Evolutionary conservation across 2,888 invertebrate genomes (phyloP).

Genomic region (Latrodectus hesperus): DNA sequence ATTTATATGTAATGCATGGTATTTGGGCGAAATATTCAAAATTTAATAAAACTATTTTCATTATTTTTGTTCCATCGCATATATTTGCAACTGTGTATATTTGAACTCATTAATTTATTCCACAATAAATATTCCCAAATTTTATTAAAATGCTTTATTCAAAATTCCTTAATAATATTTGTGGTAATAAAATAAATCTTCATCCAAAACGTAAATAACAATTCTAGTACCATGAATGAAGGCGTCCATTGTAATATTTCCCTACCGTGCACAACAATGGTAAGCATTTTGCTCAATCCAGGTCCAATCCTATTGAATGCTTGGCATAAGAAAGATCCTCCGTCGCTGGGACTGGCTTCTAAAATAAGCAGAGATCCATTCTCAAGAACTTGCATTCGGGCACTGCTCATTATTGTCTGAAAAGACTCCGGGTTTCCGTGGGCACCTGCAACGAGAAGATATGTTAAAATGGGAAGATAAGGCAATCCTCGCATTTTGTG

Average conservation of each 20-base stretch:
- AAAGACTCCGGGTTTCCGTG: conserved; percentile 66
- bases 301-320: conserved; percentile 71
- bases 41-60: no score
- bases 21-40: no score
- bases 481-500: background rate
- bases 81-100: no score
- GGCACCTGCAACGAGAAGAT: conserved; percentile 36
- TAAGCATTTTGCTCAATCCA: conserved; percentile 71
- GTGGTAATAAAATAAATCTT: no score
- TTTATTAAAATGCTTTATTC: no score
- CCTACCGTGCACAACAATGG: conserved; percentile 72
- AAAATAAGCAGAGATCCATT: conserved; percentile 93
- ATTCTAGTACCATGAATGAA: no score
- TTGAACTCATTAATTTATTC: no score
- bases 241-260: background rate
- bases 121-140: no score
- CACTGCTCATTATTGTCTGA: conserved; percentile 71
- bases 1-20: no score
- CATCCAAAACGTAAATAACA: no score
- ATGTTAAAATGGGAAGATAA: background rate
- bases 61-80: no score
- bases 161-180: no score
- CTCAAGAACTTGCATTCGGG: conserved; percentile 86
- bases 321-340: conserved; percentile 85
- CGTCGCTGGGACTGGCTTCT: conserved; percentile 94